Base-by-base conservation (phyloP, 2,888 invertebrate species). In the Cetonia aurata region DNA sequence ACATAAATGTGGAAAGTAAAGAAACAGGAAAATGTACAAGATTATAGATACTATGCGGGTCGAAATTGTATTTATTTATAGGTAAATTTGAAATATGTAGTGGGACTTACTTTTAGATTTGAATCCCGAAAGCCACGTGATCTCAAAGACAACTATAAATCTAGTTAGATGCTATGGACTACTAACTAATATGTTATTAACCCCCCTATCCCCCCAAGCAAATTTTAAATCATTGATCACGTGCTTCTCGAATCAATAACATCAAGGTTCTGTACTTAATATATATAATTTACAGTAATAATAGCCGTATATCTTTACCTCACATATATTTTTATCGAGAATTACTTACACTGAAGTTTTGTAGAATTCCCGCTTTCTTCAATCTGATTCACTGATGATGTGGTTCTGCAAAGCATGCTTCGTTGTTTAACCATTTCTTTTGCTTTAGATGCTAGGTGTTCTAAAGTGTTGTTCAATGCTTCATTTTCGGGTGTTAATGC, bases 341-440 rank as follows among this genome's bases (percentile, higher is more conserved):
- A 46, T 37, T 50, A 62, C 62, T 48, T 15, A 62, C 62, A 33
- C 31, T 50, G 31, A 13, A 33, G 31, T 4, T 60, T 48, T 6
- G n/a, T 31, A 13, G 31, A 48, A n/a, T 19, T 62, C 4, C 31
- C 8, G 1, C 10, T 60, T 9, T 60, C 13, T 48, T 12, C n/a
- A 31, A 10, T 19, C 12, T 46, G 48, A 13, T 46, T 44, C 6
- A 13, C 13, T 13, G 41, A 6, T 60, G 48, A 62, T 48, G 46
- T 79, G 10, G 77, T 80, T 62, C 73, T 76, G 73, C 81, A 81
- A 44, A 82, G 74, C 42, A 83, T 77, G 72, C 83, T 84, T 25
- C 83, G 74, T 55, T 83, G 80, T 75, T 81, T 79, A 25, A 83
- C 70, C 62, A 83, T 79, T 71, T 81, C 74, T 72, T 79, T 77